Evolutionary conservation across 2,797 vertebrate genomes (phyloP), one percentile per base, ranked within the genome.

Genomic region (Spheniscus humboldti): DNA sequence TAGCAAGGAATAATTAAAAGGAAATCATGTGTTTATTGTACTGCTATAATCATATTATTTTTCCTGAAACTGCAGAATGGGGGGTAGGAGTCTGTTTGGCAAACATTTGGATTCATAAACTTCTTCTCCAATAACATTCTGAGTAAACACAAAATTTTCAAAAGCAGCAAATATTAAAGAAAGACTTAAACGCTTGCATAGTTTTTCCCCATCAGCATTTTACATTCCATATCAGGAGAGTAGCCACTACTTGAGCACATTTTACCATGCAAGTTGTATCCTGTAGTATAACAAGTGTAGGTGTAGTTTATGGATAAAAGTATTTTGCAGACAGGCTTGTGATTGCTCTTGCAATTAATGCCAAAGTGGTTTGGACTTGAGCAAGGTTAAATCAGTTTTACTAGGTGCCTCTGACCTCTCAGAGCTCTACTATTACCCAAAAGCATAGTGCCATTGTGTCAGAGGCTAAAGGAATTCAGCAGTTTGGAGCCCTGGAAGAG

Each of bases 1-100:
- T 99, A 95, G 28, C 56, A 94, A 85, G 43, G 71, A 92, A 91
- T 30, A 96, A 95, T 48, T 76, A 45, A 88, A 85, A 76, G 11
- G 11, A 75, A 90, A 86, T 30, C 0, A 7, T 11, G 12, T 74
- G 13, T 57, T 78, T 73, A 57, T 63, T 82, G 31, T 64, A 47
- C 28, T 94, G 31, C 67, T 48, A 18, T 66, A 68, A 69, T 8
- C 59, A 52, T 37, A 75, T 13, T 74, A 15, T 53, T 84, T 66
- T 75, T 52, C 17, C 31, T 64, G 45, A 45, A 82, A 55, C 11
- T 63, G 33, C 7, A 68, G 25, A 73, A 68, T 68, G 4, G 8
- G 2, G 17, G 9, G 3, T 53, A 57, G 56, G 27, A 74, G 17
- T 33, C 24, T 41, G n/a, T 78, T 37, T 48, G 82, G 30, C 43